These are phyloP conservation scores for Oryzias melastigma DNA, from an alignment of 2,113 vertebrate species.

Conservation along the genomic window DNA sequence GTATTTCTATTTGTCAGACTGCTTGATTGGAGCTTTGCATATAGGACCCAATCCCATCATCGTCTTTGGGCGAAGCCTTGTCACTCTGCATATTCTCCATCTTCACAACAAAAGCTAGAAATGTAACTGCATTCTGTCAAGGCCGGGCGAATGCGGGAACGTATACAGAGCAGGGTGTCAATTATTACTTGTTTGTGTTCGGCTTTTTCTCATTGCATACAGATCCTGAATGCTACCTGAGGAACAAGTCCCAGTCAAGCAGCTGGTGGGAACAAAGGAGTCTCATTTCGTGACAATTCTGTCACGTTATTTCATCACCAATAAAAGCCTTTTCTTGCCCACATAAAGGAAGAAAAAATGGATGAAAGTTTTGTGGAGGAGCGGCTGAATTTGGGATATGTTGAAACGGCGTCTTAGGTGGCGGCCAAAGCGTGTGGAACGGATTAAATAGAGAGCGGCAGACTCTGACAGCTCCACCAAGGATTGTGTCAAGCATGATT, in stretches of 20 bases:
- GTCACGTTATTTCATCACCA: constrained; percentile 56
- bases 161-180: constrained; percentile 24
- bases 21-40: not conserved
- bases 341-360: not conserved
- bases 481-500: constrained; percentile 33
- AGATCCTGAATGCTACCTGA: too few species aligned
- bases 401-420: constrained; percentile 11
- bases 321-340: constrained; percentile 8
- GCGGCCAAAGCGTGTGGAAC: constrained; percentile 25
- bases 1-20: constrained; percentile 3
- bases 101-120: constrained; percentile 12
- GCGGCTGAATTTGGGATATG: constrained; percentile 2
- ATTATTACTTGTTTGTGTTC: constrained; percentile 10
- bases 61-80: not conserved
- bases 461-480: constrained; percentile 15
- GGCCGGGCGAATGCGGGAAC: constrained; percentile 16
- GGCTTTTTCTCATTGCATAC: too few species aligned
- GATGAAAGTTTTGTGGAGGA: not conserved
- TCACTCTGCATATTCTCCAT: constrained; percentile 32
- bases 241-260: not conserved
- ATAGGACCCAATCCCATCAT: not conserved
- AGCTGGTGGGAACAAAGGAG: constrained; percentile 16
- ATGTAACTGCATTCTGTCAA: constrained; percentile 24
- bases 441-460: constrained; percentile 23
- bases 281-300: constrained; percentile 46